phyloP scores from a whole-genome alignment of 2,888 invertebrate genomes.

The Halictus ligatus region DNA sequence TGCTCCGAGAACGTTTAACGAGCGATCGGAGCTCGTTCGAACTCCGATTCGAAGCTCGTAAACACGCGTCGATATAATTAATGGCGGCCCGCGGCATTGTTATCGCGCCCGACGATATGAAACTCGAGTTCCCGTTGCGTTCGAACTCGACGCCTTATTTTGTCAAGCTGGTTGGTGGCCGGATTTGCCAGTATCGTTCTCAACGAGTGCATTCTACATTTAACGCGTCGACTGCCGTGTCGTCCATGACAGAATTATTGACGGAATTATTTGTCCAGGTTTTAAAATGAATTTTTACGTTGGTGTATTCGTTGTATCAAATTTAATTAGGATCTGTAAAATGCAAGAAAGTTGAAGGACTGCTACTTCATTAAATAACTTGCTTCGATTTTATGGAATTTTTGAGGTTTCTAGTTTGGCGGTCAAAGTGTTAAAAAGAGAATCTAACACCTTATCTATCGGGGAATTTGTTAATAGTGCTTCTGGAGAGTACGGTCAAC shows the following conservation, averaged over 20 bases:
- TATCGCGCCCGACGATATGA: slow-evolving; percentile 9
- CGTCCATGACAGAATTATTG: too few relatives aligned
- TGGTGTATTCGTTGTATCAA: too few relatives aligned
- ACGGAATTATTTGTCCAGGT: too few relatives aligned
- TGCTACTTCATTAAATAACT: too few relatives aligned
- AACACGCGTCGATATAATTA: slow-evolving; percentile 33
- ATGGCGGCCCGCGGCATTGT: slow-evolving; percentile 29
- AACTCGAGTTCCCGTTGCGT: slow-evolving; percentile 8
- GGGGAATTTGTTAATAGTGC: neutral
- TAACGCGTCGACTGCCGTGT: too few relatives aligned
- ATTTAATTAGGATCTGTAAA: too few relatives aligned
- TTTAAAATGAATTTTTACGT: too few relatives aligned
- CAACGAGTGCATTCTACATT: neutral
- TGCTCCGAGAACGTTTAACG: slow-evolving; percentile 14
- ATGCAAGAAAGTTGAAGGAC: too few relatives aligned
- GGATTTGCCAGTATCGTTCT: neutral
- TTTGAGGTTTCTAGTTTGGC: too few relatives aligned
- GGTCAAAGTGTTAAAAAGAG: neutral
- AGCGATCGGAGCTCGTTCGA: slow-evolving; percentile 1
- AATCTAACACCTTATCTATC: neutral
- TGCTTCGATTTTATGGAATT: too few relatives aligned
- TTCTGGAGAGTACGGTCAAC: neutral
- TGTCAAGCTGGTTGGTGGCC: neutral
- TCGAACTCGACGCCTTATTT: neutral
- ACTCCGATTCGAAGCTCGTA: slow-evolving; percentile 23